Evolutionary conservation across 2,797 vertebrate genomes (phyloP).

Genomic region (Acropternis orthonyx): DNA sequence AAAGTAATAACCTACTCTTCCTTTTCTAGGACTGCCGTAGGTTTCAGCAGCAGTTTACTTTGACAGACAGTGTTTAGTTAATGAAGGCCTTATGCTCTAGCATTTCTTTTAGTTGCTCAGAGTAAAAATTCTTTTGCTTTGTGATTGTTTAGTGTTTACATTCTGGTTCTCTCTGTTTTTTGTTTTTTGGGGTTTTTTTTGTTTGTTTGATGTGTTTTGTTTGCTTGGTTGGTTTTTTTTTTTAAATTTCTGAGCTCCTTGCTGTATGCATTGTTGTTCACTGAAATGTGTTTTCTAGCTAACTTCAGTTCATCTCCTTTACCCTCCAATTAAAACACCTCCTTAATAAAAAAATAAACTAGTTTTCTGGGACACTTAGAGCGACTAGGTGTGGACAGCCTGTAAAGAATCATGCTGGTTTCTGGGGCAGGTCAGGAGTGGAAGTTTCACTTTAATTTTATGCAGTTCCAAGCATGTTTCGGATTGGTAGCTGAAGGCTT

Average conservation of each 20-base stretch:
- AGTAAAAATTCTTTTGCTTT: slow-evolving; percentile 21
- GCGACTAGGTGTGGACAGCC: neutral
- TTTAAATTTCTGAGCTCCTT: neutral
- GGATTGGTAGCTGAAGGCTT: neutral
- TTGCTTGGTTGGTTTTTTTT: neutral
- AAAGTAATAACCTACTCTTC: neutral
- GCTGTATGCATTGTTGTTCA: neutral
- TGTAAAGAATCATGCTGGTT: neutral
- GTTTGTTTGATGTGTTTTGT: neutral
- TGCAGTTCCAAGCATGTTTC: neutral
- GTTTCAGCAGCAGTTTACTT: neutral
- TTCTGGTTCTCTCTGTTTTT: neutral
- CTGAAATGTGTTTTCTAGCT: neutral
- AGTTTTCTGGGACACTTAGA: neutral
- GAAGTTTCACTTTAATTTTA: slow-evolving; percentile 18
- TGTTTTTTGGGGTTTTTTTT: neutral
- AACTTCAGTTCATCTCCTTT: neutral
- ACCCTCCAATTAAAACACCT: neutral
- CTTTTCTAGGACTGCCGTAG: neutral
- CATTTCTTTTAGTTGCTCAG: neutral
- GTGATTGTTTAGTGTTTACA: neutral
- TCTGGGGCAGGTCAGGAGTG: neutral
- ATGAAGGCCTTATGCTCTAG: neutral
- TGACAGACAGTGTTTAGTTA: neutral
- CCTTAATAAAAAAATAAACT: neutral